These are phyloP conservation scores for Haliclona indistincta DNA, from an alignment of 37 sponge, comb jelly and placozoan genomes.

Conservation along the genomic window DNA sequence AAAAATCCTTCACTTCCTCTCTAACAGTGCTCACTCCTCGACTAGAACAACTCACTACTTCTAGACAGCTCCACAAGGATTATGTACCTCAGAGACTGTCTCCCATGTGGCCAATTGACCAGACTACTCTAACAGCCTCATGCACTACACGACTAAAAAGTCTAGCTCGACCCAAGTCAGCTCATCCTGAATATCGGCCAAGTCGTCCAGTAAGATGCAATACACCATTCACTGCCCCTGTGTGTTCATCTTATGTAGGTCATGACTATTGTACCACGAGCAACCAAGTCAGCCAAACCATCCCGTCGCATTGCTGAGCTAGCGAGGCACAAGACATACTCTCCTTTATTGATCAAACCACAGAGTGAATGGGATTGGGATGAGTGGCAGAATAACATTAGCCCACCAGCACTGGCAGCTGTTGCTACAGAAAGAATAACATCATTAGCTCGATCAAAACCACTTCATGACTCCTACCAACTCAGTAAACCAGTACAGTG, in stretches of 20 bases:
- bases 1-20: conserved; percentile 3
- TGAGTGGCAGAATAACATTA: conserved; percentile 63
- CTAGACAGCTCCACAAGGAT: conserved; percentile 57
- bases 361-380: conserved; percentile 82
- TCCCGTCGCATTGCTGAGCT: conserved; percentile 22
- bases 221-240: background rate
- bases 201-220: conserved; percentile 21
- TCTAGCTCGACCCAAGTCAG: conserved; percentile 56
- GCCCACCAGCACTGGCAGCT: conserved; percentile 48
- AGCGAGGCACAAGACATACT: conserved; percentile 62
- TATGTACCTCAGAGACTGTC: conserved; percentile 65
- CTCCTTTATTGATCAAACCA: conserved; percentile 44
- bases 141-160: conserved; percentile 30
- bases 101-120: conserved; percentile 60
- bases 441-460: conserved; percentile 50
- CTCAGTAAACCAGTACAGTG: conserved; percentile 50
- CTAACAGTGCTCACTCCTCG: conserved; percentile 57
- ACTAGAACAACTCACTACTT: conserved; percentile 38
- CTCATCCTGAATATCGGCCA: conserved; percentile 57
- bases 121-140: conserved; percentile 28
- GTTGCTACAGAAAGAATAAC: conserved; percentile 30
- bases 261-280: conserved; percentile 46
- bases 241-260: conserved; percentile 31
- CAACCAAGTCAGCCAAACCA: conserved; percentile 33
- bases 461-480: conserved; percentile 22